These are phyloP conservation scores for Aptenodytes patagonicus DNA, from an alignment of 2,113 vertebrate genomes.

Conservation along the genomic window DNA sequence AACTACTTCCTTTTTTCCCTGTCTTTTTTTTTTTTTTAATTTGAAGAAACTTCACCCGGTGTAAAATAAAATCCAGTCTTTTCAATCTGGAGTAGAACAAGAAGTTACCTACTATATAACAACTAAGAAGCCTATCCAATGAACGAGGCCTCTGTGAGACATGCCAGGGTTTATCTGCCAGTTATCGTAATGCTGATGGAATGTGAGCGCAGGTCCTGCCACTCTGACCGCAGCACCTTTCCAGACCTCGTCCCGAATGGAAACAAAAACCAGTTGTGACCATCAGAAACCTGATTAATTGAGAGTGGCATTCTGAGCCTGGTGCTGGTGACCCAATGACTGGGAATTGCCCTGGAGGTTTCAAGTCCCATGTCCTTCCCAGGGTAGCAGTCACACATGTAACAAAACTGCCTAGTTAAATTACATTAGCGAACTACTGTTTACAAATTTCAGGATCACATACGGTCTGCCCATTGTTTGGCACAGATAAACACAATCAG, in stretches of 20 bases:
- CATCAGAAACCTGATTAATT: constrained; percentile 48
- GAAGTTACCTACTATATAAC: background rate
- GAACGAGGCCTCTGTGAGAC: background rate
- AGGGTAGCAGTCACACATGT: background rate
- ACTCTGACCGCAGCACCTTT: background rate
- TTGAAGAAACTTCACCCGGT: background rate
- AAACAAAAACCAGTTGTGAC: constrained; percentile 43
- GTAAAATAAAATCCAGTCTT: background rate
- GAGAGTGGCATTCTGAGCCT: constrained; percentile 25
- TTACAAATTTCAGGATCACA: constrained; percentile 10
- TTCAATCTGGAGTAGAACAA: background rate
- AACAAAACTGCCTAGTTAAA: constrained; percentile 30
- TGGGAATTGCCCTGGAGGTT: constrained; percentile 54
- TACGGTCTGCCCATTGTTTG: background rate
- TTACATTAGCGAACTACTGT: background rate
- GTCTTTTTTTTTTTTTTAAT: background rate
- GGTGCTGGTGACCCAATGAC: constrained; percentile 27
- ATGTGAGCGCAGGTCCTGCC: background rate
- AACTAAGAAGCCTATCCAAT: background rate
- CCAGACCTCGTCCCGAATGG: background rate
- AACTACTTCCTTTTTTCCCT: background rate
- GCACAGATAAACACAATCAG: background rate
- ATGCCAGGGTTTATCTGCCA: background rate
- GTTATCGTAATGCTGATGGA: constrained; percentile 42
- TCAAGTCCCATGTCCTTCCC: constrained; percentile 36